These are phyloP conservation scores for Flexamia atlantica DNA, from an alignment of 2,888 invertebrate species.

Conservation along the genomic window DNA sequence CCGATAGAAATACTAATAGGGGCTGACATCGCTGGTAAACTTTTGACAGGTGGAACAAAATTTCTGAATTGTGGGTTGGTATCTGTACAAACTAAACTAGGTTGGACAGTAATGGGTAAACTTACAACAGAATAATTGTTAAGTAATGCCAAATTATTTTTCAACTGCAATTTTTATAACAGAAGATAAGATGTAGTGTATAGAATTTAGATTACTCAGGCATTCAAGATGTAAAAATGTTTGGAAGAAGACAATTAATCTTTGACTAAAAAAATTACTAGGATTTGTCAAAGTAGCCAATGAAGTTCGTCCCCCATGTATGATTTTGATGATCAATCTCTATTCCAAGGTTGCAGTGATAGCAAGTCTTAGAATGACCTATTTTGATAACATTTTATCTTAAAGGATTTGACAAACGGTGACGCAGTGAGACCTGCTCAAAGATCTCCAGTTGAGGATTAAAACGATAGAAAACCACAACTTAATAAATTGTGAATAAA, in stretches of 20 bases:
- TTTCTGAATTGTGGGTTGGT: neutral
- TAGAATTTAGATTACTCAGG: conserved; percentile 5
- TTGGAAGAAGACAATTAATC: neutral
- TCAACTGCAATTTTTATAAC: conserved; percentile 6
- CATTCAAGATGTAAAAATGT: neutral
- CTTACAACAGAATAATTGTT: neutral
- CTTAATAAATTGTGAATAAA: too few species aligned
- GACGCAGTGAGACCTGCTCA: too few species aligned
- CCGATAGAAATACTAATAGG: conserved; percentile 23
- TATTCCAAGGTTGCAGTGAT: conserved; percentile 69
- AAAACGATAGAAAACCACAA: too few species aligned
- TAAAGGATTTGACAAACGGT: too few species aligned
- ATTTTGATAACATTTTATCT: too few species aligned
- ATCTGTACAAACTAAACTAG: conserved; percentile 6
- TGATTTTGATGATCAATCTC: conserved; percentile 71
- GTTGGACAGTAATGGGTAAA: conserved; percentile 35
- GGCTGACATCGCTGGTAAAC: conserved; percentile 1
- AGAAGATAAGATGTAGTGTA: neutral
- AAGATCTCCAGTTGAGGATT: too few species aligned
- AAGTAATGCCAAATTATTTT: neutral
- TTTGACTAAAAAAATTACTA: conserved; percentile 60
- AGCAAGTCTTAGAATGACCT: conserved; percentile 70
- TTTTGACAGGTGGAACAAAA: conserved; percentile 5
- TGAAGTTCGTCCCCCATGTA: conserved; percentile 72
- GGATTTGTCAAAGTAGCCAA: conserved; percentile 69